Base-by-base conservation (phyloP, 2,113 vertebrate species). In the Sebastes schlegelii region DNA sequence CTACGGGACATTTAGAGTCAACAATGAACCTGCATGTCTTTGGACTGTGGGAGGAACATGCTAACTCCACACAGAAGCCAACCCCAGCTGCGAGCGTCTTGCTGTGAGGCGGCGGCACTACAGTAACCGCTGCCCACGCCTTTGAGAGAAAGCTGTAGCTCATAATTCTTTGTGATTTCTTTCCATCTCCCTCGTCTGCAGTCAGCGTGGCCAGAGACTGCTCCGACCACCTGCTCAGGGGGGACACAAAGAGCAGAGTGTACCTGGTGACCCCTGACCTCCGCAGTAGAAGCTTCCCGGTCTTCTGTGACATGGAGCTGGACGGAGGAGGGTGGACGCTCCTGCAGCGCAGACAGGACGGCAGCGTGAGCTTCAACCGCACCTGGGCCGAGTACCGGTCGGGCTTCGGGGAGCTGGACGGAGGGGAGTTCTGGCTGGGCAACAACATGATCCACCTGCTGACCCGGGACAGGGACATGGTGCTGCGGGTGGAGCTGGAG, bases 351-450 rank as follows among this genome's bases (percentile, higher is more conserved):
- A 95, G 98, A 16, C 94, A 95, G 10, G 96, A 99, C 12, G 98
- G 98, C 62, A 98, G 95, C 64, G 96, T 96, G 48, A 95, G 90
- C 89, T 99, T 99, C 91, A 99, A 96, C 94, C 96, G 97, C 79
- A 96, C 92, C 17, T 99, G 98, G 98, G 90, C 88, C 0, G 97
- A 98, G 63, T 99, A 99, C 92, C 97, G 96, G 80, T 89, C 88
- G 0, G 98, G 98, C 52, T 99, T 99, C 77, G 98, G 98, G 40
- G 93, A 97, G 58, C 90, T 96, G 74, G n/a, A 86, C 17, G 81
- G 83, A 48, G 94, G 95, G 6, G 97, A 99, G 82, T 99, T 98
- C 88, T 99, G 98, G 98, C 91, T 99, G 43, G 98, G 98, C 5
- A 99, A 99, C 12, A 96, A 97, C 73, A 95, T 95, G 88, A 97